phyloP scores from a whole-genome alignment of 2,797 vertebrate genomes.

The Vireo griseus region DNA sequence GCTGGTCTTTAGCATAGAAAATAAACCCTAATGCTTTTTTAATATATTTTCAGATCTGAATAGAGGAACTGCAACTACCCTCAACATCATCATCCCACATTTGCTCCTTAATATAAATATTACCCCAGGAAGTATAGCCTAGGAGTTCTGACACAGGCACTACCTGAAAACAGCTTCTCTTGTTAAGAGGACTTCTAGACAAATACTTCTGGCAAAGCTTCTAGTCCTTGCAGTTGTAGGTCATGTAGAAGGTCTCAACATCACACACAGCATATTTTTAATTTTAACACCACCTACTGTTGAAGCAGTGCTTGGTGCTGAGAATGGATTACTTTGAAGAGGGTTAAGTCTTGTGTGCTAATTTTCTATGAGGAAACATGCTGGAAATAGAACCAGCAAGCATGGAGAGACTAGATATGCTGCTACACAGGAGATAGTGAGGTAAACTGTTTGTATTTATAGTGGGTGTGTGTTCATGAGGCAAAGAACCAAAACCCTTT shows the following conservation, averaged over 20 bases:
- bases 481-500: constrained; percentile 11
- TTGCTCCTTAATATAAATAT: background rate
- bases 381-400: constrained; percentile 39
- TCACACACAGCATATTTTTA: background rate
- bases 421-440: constrained; percentile 12
- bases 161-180: background rate
- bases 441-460: background rate
- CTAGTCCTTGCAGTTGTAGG: constrained; percentile 34
- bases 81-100: background rate
- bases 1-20: background rate
- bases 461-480: background rate
- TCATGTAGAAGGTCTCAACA: background rate
- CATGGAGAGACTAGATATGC: constrained; percentile 17
- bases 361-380: constrained; percentile 13
- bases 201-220: constrained; percentile 3
- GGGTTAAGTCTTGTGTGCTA: background rate
- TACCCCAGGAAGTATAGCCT: background rate
- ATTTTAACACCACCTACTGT: constrained; percentile 8
- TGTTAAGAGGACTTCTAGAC: constrained; percentile 22
- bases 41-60: background rate
- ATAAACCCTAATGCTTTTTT: background rate
- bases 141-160: constrained; percentile 2
- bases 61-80: background rate
- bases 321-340: constrained; percentile 13
- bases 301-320: constrained; percentile 1